Percentiles rank a stretch among this genome's conserved stretches.
Conservation (phyloP, 2,888 invertebrate genomes). For the Eupithecia centaureata region DNA sequence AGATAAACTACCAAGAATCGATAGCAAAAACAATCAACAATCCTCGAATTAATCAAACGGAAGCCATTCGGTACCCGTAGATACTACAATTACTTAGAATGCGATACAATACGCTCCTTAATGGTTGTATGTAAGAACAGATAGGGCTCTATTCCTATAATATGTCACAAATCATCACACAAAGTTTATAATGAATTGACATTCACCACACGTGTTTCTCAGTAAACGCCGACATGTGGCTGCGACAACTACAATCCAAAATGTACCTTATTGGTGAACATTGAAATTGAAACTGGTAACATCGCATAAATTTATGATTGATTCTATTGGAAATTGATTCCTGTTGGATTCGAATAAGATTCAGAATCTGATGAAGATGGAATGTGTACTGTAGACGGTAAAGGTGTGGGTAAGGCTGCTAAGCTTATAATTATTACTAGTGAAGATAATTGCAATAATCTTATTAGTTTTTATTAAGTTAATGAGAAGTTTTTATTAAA, state of each 20-base stretch:
- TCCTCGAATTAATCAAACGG: constrained; percentile 64
- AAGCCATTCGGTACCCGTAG: constrained; percentile 56
- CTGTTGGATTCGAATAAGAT: constrained; percentile 28
- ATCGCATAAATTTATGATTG: constrained; percentile 26
- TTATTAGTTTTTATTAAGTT: constrained; percentile 33
- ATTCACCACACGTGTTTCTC: constrained; percentile 77
- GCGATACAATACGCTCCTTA: constrained; percentile 74
- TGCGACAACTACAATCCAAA: constrained; percentile 44
- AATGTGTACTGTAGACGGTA: constrained; percentile 17
- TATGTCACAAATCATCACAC: constrained; percentile 83
- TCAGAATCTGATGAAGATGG: constrained; percentile 21
- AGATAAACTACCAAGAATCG: constrained; percentile 50
- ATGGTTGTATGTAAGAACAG: constrained; percentile 70
- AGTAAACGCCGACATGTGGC: constrained; percentile 54
- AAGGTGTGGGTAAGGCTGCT: constrained; percentile 32
- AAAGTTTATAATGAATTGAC: constrained; percentile 84
- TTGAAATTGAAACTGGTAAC: constrained; percentile 35
- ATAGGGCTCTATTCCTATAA: constrained; percentile 78
- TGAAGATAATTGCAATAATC: constrained; percentile 39
- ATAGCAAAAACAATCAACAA: constrained; percentile 57
- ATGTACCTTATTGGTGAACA: constrained; percentile 43
- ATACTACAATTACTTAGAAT: constrained; percentile 78
- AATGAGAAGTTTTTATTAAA: constrained; percentile 22
- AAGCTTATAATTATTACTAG: constrained; percentile 37
- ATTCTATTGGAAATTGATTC: constrained; percentile 40